phyloP scores from a whole-genome alignment of 64 coral and sea anemone genomes.

The Montipora sp. region DNA sequence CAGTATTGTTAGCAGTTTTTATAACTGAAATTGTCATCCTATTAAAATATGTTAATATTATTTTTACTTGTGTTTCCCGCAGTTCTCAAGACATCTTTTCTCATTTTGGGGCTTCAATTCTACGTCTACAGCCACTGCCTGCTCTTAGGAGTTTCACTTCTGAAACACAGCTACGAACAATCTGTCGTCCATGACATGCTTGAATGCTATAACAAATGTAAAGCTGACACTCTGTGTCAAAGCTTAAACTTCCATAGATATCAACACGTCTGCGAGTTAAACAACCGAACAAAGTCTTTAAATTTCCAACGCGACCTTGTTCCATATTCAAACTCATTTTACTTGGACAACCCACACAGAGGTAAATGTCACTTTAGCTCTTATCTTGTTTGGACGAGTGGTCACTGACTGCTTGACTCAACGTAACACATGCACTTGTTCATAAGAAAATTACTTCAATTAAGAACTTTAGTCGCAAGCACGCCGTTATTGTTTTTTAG shows the following conservation, averaged over 20 bases:
- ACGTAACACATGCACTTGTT: too few species aligned
- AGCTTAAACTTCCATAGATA: slow-evolving; percentile 66
- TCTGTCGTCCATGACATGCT: slow-evolving; percentile 19
- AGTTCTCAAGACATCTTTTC: neutral
- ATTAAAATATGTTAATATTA: too few species aligned
- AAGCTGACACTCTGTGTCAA: slow-evolving; percentile 43
- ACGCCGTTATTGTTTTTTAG: too few species aligned
- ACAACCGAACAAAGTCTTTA: slow-evolving; percentile 57
- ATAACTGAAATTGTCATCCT: too few species aligned
- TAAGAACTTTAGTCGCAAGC: too few species aligned
- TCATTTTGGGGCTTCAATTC: neutral
- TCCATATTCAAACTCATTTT: slow-evolving; percentile 2
- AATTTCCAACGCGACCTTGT: neutral
- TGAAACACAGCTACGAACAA: slow-evolving; percentile 15
- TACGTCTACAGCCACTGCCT: neutral
- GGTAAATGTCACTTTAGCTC: slow-evolving; percentile 3
- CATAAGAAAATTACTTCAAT: too few species aligned
- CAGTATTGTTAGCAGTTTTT: too few species aligned
- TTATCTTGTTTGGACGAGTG: too few species aligned
- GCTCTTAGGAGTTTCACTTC: slow-evolving; percentile 20
- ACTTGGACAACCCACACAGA: slow-evolving; percentile 52
- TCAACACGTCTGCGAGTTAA: slow-evolving; percentile 38
- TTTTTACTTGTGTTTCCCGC: neutral
- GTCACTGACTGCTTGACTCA: too few species aligned
- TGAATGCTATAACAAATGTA: slow-evolving; percentile 59